Conservation (phyloP, 2,888 invertebrate species). For the Pterostichus madidus region DNA sequence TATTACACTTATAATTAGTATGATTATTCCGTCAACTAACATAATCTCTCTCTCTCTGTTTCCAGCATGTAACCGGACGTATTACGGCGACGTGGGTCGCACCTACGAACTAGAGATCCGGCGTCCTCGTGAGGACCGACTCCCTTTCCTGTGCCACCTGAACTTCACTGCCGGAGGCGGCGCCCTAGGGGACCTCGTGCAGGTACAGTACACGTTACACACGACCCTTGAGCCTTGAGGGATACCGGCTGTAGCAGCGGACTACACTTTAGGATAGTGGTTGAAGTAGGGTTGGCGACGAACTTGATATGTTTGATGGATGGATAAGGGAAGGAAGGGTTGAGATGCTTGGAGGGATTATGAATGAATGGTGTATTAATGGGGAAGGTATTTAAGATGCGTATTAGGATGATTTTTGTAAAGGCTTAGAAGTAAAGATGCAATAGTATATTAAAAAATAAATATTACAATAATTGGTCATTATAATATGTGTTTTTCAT, state of each 20-base stretch:
- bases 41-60: slow-evolving; percentile 68
- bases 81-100: slow-evolving; percentile 89
- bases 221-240: background rate
- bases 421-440: too few species aligned
- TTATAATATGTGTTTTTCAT: too few species aligned
- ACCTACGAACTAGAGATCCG: slow-evolving; percentile 90
- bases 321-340: too few species aligned
- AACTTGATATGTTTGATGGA: too few species aligned
- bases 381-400: too few species aligned
- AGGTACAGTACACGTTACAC: slow-evolving; percentile 77
- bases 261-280: background rate
- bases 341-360: too few species aligned
- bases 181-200: slow-evolving; percentile 88
- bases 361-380: too few species aligned
- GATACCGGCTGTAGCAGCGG: background rate
- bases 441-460: too few species aligned
- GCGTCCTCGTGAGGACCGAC: slow-evolving; percentile 85
- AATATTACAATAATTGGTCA: too few species aligned
- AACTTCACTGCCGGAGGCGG: slow-evolving; percentile 91
- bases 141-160: slow-evolving; percentile 89
- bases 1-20: too few species aligned
- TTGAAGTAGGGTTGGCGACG: too few species aligned
- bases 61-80: slow-evolving; percentile 91
- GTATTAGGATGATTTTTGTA: too few species aligned
- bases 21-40: background rate